phyloP scores from a whole-genome alignment of 2,888 invertebrate species.

The Rapana venosa region DNA sequence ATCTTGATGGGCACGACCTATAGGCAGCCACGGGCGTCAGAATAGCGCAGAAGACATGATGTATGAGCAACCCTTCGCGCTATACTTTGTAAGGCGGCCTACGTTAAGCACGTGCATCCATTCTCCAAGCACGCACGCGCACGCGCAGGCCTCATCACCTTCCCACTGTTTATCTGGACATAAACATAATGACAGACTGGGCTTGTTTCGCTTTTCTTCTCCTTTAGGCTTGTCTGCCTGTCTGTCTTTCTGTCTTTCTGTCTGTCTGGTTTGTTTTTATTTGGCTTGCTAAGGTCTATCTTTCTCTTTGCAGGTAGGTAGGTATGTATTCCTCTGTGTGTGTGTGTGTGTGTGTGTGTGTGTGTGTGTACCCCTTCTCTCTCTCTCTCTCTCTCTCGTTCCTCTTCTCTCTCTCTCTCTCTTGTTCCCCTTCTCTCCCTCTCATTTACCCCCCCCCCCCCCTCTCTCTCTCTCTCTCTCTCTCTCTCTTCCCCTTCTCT shows the following conservation, averaged over 20 bases:
- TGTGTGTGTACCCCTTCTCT: not conserved
- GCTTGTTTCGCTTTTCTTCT: not conserved
- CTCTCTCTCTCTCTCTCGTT: not conserved
- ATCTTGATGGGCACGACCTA: constrained; percentile 37
- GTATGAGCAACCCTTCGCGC: not conserved
- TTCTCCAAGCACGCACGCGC: not conserved
- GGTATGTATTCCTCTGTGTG: too few species aligned
- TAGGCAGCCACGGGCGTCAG: not conserved
- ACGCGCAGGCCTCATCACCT: constrained; percentile 12
- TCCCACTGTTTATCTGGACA: not conserved
- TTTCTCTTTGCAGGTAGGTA: not conserved
- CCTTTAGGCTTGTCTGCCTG: not conserved
- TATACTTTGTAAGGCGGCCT: not conserved
- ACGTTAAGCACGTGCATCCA: not conserved
- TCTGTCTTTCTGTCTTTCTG: not conserved
- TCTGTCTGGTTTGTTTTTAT: not conserved
- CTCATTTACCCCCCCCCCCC: too few species aligned
- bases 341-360: too few species aligned
- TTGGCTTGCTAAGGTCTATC: not conserved
- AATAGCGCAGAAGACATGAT: not conserved
- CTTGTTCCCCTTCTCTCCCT: too few species aligned
- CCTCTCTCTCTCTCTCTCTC: too few species aligned
- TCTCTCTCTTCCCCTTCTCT: not conserved
- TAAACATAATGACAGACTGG: not conserved
- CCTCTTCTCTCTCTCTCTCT: too few species aligned